Evolutionary conservation across 2,888 invertebrate genomes (phyloP).

Genomic region (Terebella lapidaria): DNA sequence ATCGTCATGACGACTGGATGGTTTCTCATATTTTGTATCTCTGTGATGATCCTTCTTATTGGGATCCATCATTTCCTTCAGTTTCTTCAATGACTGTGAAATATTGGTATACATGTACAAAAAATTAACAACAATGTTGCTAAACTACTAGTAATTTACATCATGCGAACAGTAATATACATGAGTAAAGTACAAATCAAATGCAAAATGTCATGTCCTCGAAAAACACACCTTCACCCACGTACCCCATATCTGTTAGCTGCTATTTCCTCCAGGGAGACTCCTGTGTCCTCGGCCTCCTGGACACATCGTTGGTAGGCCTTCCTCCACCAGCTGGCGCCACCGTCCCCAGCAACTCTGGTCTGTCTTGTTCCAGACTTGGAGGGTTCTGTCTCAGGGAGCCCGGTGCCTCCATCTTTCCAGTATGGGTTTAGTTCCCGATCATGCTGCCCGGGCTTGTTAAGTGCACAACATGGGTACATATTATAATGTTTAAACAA

Average conservation of each 20-base stretch:
- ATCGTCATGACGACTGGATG: not conserved
- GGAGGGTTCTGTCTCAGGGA: conserved; percentile 59
- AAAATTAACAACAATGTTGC: no score
- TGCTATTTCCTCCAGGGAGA: conserved; percentile 59
- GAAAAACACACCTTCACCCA: no score
- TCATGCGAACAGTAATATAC: no score
- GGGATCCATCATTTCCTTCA: conserved; percentile 56
- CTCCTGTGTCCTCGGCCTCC: conserved; percentile 58
- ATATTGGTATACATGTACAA: not conserved
- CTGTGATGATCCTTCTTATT: conserved; percentile 52
- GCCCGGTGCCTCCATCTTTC: conserved; percentile 81
- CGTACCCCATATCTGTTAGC: conserved; percentile 61
- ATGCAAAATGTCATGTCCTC: no score
- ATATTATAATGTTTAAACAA: not conserved
- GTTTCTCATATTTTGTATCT: not conserved
- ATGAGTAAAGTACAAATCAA: no score
- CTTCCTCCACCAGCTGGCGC: conserved; percentile 58
- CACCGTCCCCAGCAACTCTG: conserved; percentile 56
- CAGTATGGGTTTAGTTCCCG: conserved; percentile 88
- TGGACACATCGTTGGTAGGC: conserved; percentile 59
- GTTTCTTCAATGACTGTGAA: conserved; percentile 56
- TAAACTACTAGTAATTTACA: no score
- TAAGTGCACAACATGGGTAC: no score
- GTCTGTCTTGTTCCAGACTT: not conserved
- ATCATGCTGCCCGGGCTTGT: conserved; percentile 64